A percentile compares a stretch with the other conserved stretches of the same genome.
Evolutionary conservation across 1,140 invertebrate genomes (phyloP).

Genomic region (Macrocentrus cingulum): DNA sequence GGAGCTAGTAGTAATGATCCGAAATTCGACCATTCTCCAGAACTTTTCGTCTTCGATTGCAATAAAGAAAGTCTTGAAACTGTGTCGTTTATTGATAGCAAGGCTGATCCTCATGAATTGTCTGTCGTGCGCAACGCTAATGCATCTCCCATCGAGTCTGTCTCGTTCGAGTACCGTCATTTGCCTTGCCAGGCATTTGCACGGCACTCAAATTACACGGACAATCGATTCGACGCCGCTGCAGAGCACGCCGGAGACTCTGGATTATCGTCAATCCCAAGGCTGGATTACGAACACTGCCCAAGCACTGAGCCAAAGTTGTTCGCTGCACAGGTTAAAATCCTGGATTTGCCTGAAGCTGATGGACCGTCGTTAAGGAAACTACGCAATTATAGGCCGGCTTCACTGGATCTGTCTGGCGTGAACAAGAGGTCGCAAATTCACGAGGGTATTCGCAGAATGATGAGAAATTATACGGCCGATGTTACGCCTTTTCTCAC

Average conservation of each 20-base stretch:
- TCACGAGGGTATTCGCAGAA: conserved; percentile 30
- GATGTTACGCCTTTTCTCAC: conserved; percentile 36
- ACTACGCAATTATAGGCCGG: conserved; percentile 20
- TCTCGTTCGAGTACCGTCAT: not conserved
- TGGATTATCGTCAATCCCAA: conserved; percentile 8
- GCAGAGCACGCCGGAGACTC: not conserved
- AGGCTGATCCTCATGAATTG: not conserved
- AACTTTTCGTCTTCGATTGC: not conserved
- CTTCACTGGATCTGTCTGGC: conserved; percentile 34
- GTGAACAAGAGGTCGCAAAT: conserved; percentile 34
- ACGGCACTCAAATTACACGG: not conserved
- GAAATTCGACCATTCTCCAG: not conserved
- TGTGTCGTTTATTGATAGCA: not conserved
- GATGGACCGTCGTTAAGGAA: not conserved
- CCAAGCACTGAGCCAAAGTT: conserved; percentile 12
- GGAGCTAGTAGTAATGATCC: conserved; percentile 45
- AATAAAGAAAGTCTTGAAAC: not conserved
- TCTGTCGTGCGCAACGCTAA: not conserved
- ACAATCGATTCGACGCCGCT: conserved; percentile 1
- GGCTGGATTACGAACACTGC: not conserved
- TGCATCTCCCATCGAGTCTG: not conserved
- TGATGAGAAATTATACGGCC: conserved; percentile 35
- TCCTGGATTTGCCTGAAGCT: conserved; percentile 23
- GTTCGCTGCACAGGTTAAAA: conserved; percentile 29
- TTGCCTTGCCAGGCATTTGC: not conserved